Percentiles rank a stretch among this genome's conserved stretches.
These are phyloP conservation scores for Zaprionus capensis DNA, from an alignment of 1,140 invertebrate species.

Conservation along the genomic window DNA sequence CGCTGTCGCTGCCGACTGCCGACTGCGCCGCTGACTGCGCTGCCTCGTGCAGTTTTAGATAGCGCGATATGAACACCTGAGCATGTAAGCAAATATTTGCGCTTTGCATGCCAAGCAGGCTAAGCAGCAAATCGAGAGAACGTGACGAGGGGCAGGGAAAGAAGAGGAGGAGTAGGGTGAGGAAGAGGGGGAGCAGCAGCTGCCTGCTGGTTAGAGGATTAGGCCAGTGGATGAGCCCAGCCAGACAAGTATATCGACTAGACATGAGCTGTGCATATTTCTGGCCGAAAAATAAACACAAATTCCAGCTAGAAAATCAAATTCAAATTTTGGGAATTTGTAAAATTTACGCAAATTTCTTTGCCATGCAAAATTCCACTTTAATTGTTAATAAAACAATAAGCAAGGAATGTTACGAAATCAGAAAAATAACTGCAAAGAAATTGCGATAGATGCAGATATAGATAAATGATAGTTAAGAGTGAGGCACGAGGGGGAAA, in stretches of 20 bases:
- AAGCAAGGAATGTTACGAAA: background rate
- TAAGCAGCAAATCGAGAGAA: slow-evolving; percentile 31
- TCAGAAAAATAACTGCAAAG: background rate
- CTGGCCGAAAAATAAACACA: background rate
- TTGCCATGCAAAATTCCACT: background rate
- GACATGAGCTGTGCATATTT: background rate
- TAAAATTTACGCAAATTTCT: background rate
- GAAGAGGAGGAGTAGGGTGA: too few species aligned
- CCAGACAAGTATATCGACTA: background rate
- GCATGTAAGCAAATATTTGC: slow-evolving; percentile 48
- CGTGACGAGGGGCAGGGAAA: background rate
- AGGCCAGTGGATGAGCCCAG: background rate
- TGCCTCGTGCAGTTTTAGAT: slow-evolving; percentile 42
- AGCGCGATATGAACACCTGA: slow-evolving; percentile 53
- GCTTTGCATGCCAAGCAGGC: slow-evolving; percentile 40
- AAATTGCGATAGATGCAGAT: background rate
- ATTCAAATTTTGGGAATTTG: background rate
- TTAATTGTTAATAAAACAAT: slow-evolving; percentile 4
- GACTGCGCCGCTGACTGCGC: background rate
- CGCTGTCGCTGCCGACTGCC: slow-evolving; percentile 4
- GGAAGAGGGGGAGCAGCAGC: background rate
- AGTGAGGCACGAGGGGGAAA: background rate
- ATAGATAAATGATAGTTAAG: background rate
- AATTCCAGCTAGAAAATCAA: slow-evolving; percentile 6
- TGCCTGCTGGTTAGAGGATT: background rate